phyloP scores from a whole-genome alignment of 2,888 invertebrate genomes.

The Barypeithes pellucidus region DNA sequence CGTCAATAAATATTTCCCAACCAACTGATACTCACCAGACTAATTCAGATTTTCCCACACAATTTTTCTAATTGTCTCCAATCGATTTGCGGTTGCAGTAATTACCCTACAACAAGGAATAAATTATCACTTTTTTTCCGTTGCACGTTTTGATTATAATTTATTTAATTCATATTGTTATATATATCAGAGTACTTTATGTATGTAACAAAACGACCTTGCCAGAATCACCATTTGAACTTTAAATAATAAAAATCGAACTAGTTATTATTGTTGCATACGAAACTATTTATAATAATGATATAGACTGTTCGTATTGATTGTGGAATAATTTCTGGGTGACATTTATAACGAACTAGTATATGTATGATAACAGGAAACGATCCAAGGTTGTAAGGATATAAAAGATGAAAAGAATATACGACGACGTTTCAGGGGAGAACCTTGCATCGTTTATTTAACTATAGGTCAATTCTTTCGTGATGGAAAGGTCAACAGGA shows the following conservation, averaged over 20 bases:
- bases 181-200: slow-evolving; percentile 39
- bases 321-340: slow-evolving; percentile 47
- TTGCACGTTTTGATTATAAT: slow-evolving; percentile 53
- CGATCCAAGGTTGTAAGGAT: slow-evolving; percentile 44
- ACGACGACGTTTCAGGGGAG: slow-evolving; percentile 31
- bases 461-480: too few species aligned
- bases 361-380: slow-evolving; percentile 50
- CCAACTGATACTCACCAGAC: neutral
- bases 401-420: slow-evolving; percentile 35
- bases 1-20: slow-evolving; percentile 1
- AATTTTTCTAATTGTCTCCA: slow-evolving; percentile 34
- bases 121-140: slow-evolving; percentile 38
- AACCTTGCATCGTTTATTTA: slow-evolving; percentile 28
- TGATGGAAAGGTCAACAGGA: too few species aligned
- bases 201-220: slow-evolving; percentile 54
- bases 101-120: slow-evolving; percentile 42
- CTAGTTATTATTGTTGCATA: slow-evolving; percentile 58
- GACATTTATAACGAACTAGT: slow-evolving; percentile 44
- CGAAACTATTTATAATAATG: slow-evolving; percentile 52
- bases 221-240: slow-evolving; percentile 58
- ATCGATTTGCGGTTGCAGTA: slow-evolving; percentile 33
- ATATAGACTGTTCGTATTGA: slow-evolving; percentile 42
- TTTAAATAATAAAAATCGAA: slow-evolving; percentile 61
- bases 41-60: slow-evolving; percentile 46
- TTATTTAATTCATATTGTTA: slow-evolving; percentile 55